Percentiles rank a stretch among this genome's conserved stretches.
Conservation (phyloP, 2,888 invertebrate genomes). For the Dicranocentrus wangi region DNA sequence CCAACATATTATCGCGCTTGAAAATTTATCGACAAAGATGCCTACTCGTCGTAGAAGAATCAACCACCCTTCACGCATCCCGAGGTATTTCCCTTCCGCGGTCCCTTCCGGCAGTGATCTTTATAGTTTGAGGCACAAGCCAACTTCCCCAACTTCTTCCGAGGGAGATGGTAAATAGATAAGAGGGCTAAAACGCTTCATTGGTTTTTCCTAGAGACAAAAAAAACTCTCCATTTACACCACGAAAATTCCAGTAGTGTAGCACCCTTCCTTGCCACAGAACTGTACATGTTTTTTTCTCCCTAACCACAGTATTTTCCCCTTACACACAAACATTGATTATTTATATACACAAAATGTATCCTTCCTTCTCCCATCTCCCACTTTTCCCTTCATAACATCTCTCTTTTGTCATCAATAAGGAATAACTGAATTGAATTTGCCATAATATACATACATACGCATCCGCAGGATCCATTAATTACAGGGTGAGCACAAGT, state of each 20-base stretch:
- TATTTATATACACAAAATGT: background rate
- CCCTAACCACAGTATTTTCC: no score
- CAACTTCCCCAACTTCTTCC: conserved; percentile 21
- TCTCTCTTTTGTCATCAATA: conserved; percentile 12
- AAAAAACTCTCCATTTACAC: background rate
- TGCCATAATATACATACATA: conserved; percentile 12
- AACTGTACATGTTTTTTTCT: no score
- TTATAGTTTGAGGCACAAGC: conserved; percentile 34
- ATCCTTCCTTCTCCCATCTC: background rate
- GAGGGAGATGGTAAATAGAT: conserved; percentile 32
- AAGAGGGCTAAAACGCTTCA: background rate
- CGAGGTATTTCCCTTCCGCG: conserved; percentile 7
- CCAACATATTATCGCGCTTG: background rate
- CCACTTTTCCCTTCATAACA: no score
- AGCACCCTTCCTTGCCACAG: no score
- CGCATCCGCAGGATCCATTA: no score
- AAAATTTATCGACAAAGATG: background rate
- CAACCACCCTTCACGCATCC: background rate
- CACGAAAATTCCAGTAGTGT: no score
- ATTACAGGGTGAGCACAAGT: conserved; percentile 27
- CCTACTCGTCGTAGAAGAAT: background rate
- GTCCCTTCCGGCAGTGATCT: conserved; percentile 41
- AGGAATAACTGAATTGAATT: conserved; percentile 1
- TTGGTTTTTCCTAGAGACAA: background rate
- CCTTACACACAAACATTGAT: background rate